A percentile compares a stretch with the other conserved stretches of the same genome.
Conservation (phyloP, 1,140 invertebrate genomes). For the Grapholita molesta region DNA sequence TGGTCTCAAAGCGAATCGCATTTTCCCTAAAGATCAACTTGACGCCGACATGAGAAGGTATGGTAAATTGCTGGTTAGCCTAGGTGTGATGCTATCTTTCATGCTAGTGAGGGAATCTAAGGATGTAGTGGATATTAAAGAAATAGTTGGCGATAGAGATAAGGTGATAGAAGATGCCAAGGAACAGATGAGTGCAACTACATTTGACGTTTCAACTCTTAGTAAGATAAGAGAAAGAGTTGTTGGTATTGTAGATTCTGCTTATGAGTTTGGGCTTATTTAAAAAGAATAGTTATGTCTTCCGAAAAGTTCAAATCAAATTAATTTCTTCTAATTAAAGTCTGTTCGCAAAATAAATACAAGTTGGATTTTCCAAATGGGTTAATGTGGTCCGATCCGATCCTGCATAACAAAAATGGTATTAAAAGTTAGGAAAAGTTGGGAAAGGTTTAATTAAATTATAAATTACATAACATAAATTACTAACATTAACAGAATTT, state of each 20-base stretch:
- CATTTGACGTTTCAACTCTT: background rate
- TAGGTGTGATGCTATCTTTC: background rate
- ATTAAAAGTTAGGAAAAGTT: no score
- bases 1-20: constrained; percentile 23
- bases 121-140: background rate
- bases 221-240: background rate
- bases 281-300: no score
- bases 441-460: no score
- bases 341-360: no score
- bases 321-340: no score
- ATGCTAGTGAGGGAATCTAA: background rate
- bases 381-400: no score
- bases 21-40: constrained; percentile 33
- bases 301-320: no score
- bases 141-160: background rate
- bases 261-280: background rate
- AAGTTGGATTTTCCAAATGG: no score
- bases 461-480: no score
- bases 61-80: background rate
- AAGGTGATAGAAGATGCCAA: background rate
- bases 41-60: constrained; percentile 36
- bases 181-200: background rate
- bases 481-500: no score
- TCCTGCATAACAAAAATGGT: no score
- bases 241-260: background rate